Evolutionary conservation across 2,113 vertebrate species (phyloP).

Genomic region (Carollia perspicillata): DNA sequence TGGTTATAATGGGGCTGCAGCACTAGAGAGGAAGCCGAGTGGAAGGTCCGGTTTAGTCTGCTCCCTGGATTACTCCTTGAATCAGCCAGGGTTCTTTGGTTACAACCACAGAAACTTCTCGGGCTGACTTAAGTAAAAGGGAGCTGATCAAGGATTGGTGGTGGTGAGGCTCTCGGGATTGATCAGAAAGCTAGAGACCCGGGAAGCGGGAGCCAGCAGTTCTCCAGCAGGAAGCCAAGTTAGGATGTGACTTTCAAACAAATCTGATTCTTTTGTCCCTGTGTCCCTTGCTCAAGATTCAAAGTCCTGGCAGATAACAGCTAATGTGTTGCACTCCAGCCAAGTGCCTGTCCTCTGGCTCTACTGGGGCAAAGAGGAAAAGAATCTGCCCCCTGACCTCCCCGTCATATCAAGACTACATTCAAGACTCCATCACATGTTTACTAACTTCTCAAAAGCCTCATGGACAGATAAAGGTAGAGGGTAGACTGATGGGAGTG

Average conservation of each 20-base stretch:
- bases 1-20: background rate
- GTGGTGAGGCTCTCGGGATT: background rate
- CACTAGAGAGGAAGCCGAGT: background rate
- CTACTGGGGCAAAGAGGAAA: background rate
- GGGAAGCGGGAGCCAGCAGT: background rate
- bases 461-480: background rate
- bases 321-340: background rate
- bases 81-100: background rate
- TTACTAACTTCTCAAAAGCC: background rate
- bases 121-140: background rate
- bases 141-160: background rate
- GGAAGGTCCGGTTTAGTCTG: background rate
- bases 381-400: background rate
- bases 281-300: background rate
- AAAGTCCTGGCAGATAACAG: background rate
- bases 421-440: background rate
- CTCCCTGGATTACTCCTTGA: background rate
- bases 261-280: background rate
- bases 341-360: background rate
- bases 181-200: background rate
- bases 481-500: background rate
- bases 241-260: background rate
- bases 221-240: background rate
- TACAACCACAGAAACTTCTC: background rate
- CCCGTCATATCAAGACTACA: background rate